These are phyloP conservation scores for Odontamblyopus lacepedii DNA, from an alignment of 2,797 vertebrate genomes.

Conservation along the genomic window DNA sequence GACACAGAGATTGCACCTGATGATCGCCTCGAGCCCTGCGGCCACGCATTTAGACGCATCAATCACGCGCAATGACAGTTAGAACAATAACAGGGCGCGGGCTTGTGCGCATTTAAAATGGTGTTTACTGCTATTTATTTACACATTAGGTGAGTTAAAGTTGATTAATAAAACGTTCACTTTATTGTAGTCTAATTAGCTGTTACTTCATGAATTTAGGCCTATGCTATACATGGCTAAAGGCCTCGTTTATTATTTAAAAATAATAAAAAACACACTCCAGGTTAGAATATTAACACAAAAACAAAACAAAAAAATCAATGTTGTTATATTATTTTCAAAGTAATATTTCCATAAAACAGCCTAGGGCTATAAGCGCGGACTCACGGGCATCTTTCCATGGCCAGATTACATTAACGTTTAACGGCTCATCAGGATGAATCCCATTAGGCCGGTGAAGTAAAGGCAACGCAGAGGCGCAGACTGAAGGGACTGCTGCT, in stretches of 20 bases:
- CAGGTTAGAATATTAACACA: too few species aligned
- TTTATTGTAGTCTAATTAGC: not conserved
- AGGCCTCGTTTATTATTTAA: too few species aligned
- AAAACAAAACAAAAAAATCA: not conserved
- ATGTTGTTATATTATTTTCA: not conserved
- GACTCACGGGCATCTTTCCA: conserved; percentile 60
- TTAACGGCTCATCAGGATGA: conserved; percentile 67
- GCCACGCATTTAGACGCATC: conserved; percentile 80
- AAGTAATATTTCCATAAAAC: not conserved
- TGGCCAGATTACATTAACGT: conserved; percentile 65
- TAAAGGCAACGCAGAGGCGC: conserved; percentile 59
- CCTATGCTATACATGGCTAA: too few species aligned
- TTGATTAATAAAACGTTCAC: conserved; percentile 2
- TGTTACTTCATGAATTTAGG: too few species aligned
- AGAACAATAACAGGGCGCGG: conserved; percentile 60
- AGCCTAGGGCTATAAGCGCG: conserved; percentile 26
- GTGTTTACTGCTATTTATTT: conserved; percentile 10
- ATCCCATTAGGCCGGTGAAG: conserved; percentile 75
- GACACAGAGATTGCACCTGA: conserved; percentile 84
- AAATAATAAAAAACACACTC: not conserved
- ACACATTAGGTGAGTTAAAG: conserved; percentile 6
- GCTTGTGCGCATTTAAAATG: conserved; percentile 23
- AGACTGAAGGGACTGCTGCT: conserved; percentile 76
- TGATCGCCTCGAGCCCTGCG: conserved; percentile 68
- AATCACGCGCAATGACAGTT: conserved; percentile 76